phyloP scores from a whole-genome alignment of 2,888 invertebrate species.

The Phania funesta region DNA sequence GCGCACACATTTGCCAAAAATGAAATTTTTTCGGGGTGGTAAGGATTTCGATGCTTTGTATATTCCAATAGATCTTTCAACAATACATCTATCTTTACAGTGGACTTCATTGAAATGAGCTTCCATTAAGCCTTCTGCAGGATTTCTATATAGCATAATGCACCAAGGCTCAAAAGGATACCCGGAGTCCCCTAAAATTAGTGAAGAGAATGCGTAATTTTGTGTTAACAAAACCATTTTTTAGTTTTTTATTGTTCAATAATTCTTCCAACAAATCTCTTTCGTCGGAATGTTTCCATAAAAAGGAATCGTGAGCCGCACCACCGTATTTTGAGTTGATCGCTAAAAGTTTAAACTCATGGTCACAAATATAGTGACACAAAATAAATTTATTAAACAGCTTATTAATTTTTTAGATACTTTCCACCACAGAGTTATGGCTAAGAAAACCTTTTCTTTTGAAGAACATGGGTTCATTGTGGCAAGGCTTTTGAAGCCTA shows the following conservation, averaged over 20 bases:
- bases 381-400: background rate
- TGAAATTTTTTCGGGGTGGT: too few species aligned
- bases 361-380: background rate
- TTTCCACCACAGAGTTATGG: background rate
- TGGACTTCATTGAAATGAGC: constrained; percentile 42
- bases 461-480: background rate
- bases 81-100: constrained; percentile 35
- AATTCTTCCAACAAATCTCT: background rate
- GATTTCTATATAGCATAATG: background rate
- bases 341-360: background rate
- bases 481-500: background rate
- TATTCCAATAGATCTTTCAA: too few species aligned
- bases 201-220: background rate
- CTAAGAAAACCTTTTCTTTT: background rate
- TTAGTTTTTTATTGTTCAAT: background rate
- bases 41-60: constrained; percentile 21
- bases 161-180: constrained; percentile 28
- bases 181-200: background rate
- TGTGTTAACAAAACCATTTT: background rate
- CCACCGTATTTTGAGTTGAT: background rate
- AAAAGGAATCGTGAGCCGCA: background rate
- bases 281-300: background rate
- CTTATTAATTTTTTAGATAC: background rate
- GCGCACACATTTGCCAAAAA: too few species aligned
- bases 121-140: constrained; percentile 27